Conservation (phyloP, 2,113 vertebrate genomes). For the Pipra filicauda region DNA sequence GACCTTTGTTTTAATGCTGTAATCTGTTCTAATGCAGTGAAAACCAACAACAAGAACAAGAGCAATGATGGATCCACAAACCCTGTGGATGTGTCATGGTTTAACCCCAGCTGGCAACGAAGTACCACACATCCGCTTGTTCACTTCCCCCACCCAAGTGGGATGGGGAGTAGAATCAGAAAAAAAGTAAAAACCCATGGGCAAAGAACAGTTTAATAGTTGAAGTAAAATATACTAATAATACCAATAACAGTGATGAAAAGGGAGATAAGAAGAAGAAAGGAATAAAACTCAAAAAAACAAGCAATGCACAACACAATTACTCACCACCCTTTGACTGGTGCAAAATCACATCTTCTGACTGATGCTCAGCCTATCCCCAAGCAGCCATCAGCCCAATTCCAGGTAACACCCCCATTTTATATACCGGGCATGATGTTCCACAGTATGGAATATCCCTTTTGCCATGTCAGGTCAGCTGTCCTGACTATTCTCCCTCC, state of each 20-base stretch:
- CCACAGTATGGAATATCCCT: background rate
- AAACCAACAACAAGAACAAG: background rate
- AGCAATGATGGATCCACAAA: background rate
- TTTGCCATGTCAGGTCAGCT: background rate
- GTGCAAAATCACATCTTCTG: background rate
- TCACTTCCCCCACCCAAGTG: background rate
- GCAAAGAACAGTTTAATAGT: background rate
- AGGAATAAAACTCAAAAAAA: background rate
- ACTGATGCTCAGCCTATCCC: background rate
- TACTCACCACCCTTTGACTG: background rate
- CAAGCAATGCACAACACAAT: background rate
- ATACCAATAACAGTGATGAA: background rate
- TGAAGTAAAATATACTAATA: background rate
- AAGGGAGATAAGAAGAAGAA: background rate
- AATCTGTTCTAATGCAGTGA: background rate
- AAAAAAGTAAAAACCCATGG: background rate
- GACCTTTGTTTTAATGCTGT: constrained; percentile 28
- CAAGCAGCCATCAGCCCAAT: background rate
- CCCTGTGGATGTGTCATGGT: background rate
- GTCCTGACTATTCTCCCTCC: background rate
- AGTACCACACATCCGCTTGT: background rate
- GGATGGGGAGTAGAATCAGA: background rate
- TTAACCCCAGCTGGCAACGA: background rate
- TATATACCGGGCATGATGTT: background rate
- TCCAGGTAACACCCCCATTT: background rate